Evolutionary conservation across 2,113 vertebrate genomes (phyloP).

Genomic region (Herpetotheres cachinnans): DNA sequence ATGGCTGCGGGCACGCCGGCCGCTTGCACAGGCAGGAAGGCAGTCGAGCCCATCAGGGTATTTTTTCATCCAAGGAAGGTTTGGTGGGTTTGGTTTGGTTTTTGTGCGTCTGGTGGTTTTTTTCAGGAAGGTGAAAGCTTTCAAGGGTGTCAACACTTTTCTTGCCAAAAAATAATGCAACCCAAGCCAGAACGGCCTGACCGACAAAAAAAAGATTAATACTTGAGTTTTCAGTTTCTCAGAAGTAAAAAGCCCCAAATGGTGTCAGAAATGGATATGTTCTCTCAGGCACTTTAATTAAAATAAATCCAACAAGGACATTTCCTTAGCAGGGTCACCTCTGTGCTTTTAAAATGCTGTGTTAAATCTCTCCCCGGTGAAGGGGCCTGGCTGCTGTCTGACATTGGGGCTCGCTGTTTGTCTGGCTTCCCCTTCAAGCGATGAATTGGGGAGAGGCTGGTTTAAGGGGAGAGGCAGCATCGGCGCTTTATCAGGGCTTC

Average conservation of each 20-base stretch:
- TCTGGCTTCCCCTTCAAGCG: background rate
- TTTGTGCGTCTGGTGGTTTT: background rate
- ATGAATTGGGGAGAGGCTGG: background rate
- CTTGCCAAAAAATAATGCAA: background rate
- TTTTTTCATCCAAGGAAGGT: background rate
- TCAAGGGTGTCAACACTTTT: background rate
- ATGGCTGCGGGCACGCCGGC: fast-evolving
- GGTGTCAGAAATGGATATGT: background rate
- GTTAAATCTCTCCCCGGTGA: fast-evolving
- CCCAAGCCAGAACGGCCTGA: background rate
- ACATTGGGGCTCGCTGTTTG: fast-evolving
- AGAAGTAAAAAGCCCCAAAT: background rate
- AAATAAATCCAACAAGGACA: background rate
- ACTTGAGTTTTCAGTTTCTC: background rate
- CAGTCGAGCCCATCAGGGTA: fast-evolving
- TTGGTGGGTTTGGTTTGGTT: background rate
- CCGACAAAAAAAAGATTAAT: background rate
- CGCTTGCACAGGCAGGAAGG: fast-evolving
- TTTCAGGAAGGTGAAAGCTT: background rate
- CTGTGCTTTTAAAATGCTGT: background rate
- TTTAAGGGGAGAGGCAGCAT: background rate
- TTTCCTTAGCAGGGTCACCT: background rate
- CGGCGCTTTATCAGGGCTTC: fast-evolving
- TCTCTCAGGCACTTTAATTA: background rate
- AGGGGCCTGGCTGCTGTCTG: background rate